Percentiles rank a stretch among this genome's conserved stretches.
Evolutionary conservation across 2,797 vertebrate genomes (phyloP).

Genomic region (Trichosurus vulpecula): DNA sequence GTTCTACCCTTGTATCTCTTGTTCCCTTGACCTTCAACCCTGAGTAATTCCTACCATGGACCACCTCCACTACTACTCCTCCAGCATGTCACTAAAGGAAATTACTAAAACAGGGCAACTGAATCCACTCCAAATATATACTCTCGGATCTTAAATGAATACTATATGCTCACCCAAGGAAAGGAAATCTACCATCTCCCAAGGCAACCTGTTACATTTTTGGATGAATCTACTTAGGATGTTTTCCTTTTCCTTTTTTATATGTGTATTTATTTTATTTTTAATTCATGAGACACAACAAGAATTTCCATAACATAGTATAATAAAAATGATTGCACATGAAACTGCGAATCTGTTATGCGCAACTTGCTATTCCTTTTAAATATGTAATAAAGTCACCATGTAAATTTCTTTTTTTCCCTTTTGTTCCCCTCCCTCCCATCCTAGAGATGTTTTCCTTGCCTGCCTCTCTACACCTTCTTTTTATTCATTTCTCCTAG

Average conservation of each 20-base stretch:
- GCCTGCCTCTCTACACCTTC: not conserved
- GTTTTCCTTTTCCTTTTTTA: not conserved
- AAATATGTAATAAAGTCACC: not conserved
- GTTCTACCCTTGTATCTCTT: not conserved
- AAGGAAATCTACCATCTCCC: not conserved
- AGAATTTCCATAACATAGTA: not conserved
- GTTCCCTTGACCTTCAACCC: not conserved
- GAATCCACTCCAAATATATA: not conserved
- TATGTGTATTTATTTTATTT: not conserved
- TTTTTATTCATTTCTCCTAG: not conserved
- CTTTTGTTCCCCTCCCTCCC: not conserved
- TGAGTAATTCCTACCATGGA: not conserved
- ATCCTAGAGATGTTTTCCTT: not conserved
- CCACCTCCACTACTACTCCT: not conserved
- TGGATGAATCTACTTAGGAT: not conserved
- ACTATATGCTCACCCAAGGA: not conserved
- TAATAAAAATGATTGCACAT: not conserved
- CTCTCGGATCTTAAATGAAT: not conserved
- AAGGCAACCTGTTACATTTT: not conserved
- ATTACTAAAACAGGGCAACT: not conserved
- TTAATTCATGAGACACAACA: not conserved
- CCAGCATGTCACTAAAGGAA: not conserved
- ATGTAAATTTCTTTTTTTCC: not conserved
- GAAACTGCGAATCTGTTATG: not conserved
- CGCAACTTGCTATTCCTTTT: not conserved